These are phyloP conservation scores for Isurus oxyrinchus DNA, from an alignment of 2,113 vertebrate species.

Conservation along the genomic window DNA sequence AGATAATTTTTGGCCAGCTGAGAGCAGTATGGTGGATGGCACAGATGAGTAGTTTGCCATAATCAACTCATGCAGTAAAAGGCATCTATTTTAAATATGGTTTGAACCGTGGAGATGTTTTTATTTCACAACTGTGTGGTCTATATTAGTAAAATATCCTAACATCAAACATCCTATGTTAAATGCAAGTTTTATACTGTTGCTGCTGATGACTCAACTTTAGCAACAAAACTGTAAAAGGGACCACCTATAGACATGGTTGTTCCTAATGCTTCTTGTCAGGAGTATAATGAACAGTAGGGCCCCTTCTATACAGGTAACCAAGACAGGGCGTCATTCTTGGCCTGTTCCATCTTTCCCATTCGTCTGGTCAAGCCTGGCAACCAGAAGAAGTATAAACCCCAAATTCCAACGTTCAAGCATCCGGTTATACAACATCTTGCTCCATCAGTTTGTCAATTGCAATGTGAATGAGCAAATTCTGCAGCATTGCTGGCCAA, in stretches of 20 bases:
- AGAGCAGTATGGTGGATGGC: neutral
- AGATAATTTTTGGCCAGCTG: neutral
- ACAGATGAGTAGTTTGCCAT: neutral
- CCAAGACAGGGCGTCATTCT: neutral
- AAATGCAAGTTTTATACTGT: neutral
- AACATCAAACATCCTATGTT: too few species aligned
- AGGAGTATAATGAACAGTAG: neutral
- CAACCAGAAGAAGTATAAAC: neutral
- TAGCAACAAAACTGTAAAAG: neutral
- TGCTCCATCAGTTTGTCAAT: neutral
- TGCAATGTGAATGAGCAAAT: neutral
- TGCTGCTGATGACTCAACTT: neutral
- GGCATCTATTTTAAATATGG: neutral
- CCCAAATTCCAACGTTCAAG: neutral
- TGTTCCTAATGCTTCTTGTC: neutral
- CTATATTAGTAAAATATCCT: neutral
- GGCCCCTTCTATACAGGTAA: neutral
- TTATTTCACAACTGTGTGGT: neutral
- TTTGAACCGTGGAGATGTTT: neutral
- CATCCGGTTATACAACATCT: neutral
- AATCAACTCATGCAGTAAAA: neutral
- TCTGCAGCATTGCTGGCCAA: neutral
- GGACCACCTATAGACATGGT: neutral
- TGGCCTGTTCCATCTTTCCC: neutral
- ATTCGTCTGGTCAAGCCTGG: neutral